Base-by-base conservation (phyloP, 2,797 vertebrate genomes). In the Cephalopachus bancanus region DNA sequence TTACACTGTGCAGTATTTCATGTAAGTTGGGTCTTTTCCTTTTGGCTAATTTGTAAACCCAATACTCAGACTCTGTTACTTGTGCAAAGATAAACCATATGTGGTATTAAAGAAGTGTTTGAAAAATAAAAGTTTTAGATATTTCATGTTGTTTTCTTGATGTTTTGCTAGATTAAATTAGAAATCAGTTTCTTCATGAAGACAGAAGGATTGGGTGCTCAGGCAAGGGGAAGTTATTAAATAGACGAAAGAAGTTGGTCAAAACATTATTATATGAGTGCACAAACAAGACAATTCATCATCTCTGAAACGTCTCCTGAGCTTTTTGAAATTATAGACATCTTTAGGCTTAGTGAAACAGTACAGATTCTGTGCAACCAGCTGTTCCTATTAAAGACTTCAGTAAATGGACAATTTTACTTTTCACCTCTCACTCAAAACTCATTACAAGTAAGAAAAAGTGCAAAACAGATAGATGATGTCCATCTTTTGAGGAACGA, bases 1-100 rank as follows among this genome's bases (percentile, higher is more conserved):
- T 80, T 99, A 98, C n/a, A 98, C 79, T 3, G 98, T 99, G 91
- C 98, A 98, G 74, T 99, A 99, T 96, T 97, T 97, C 93, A 96
- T 98, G 99, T 99, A 98, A 98, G 98, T 98, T 65, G 4, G 5
- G 93, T 85, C 10, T 83, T 64, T 59, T 91, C 22, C 22, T 65
- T 96, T 97, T 57, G 30, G 57, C 86, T 95, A 78, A 5, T 90
- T 93, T 67, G 53, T 90, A 89, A 83, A 75, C 84, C 55, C 7
- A 57, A 92, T 67, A 83, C 20, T 93, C 76, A 75, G 62, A 75
- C 4, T 72, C 37, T 86, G 8, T 30, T 62, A 55, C 44, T 17
- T 83, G 12, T 28, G 10, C 57, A 60, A 86, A 93, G 24, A 80
- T 65, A 94, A 84, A 49, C 22, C 55, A 65, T 71, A 65, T 57